Conservation (phyloP, 2,888 invertebrate species). For the Danaus chrysippus region DNA sequence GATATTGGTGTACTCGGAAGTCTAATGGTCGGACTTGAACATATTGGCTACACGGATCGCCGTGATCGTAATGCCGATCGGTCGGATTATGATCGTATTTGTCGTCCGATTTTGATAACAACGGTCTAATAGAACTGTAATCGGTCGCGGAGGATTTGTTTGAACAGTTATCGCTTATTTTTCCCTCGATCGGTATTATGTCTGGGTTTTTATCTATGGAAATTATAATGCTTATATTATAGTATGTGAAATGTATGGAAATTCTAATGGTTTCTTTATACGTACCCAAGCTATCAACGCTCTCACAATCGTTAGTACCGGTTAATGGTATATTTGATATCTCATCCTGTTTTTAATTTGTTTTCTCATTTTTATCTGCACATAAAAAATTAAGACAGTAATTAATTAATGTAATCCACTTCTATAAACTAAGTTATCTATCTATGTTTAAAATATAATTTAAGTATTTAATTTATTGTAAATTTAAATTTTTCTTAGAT, state of each 20-base stretch:
- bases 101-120: slow-evolving; percentile 62
- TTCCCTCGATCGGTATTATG: slow-evolving; percentile 71
- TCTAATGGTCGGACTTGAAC: slow-evolving; percentile 66
- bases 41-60: slow-evolving; percentile 62
- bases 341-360: slow-evolving; percentile 65
- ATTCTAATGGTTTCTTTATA: slow-evolving; percentile 5
- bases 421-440: too few species aligned
- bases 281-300: slow-evolving; percentile 71
- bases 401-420: too few species aligned
- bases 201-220: slow-evolving; percentile 72
- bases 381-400: neutral
- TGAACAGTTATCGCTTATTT: slow-evolving; percentile 70
- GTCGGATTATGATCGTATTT: slow-evolving; percentile 60
- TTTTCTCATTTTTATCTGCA: slow-evolving; percentile 61
- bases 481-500: too few species aligned
- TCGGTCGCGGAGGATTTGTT: slow-evolving; percentile 70
- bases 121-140: slow-evolving; percentile 65
- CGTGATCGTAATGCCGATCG: slow-evolving; percentile 62
- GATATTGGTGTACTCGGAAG: slow-evolving; percentile 46
- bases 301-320: slow-evolving; percentile 68
- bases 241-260: neutral
- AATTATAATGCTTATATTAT: neutral
- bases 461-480: too few species aligned
- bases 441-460: too few species aligned
- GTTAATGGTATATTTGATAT: slow-evolving; percentile 70